Conservation (phyloP, 1,140 invertebrate species). For the Magallana ariakensis region DNA sequence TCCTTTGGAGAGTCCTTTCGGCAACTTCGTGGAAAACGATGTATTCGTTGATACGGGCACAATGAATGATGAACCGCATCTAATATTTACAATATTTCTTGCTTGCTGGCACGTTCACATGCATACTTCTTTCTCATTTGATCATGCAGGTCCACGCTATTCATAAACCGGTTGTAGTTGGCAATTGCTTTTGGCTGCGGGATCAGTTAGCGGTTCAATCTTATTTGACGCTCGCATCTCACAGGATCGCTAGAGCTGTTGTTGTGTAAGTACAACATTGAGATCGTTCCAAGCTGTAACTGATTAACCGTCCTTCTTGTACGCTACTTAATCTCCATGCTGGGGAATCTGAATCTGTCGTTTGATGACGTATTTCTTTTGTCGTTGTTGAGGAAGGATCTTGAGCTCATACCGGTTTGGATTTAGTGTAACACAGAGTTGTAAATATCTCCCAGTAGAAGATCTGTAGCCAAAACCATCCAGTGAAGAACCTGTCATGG, state of each 20-base stretch:
- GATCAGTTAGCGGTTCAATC: not conserved
- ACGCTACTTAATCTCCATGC: not conserved
- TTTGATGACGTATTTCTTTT: not conserved
- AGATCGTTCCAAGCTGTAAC: not conserved
- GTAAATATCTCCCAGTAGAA: not conserved
- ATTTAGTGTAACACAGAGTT: not conserved
- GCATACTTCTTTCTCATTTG: constrained; percentile 28
- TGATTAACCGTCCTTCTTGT: not conserved
- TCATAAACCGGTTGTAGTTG: not conserved
- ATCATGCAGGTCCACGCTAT: constrained; percentile 8
- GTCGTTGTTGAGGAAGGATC: not conserved
- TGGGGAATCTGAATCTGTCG: not conserved
- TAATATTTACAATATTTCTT: constrained; percentile 47
- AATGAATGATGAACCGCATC: constrained; percentile 30
- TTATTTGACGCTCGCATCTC: not conserved
- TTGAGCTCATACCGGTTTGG: not conserved
- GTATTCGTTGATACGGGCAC: constrained; percentile 22
- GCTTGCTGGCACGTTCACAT: constrained; percentile 1
- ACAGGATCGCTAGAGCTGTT: not conserved
- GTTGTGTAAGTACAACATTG: not conserved
- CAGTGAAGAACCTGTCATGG: not conserved
- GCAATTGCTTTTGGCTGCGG: not conserved
- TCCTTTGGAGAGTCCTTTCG: not conserved
- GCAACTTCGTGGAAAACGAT: not conserved
- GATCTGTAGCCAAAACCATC: not conserved